Conservation (phyloP, 2,797 vertebrate genomes). For the Malurus leucopterus region DNA sequence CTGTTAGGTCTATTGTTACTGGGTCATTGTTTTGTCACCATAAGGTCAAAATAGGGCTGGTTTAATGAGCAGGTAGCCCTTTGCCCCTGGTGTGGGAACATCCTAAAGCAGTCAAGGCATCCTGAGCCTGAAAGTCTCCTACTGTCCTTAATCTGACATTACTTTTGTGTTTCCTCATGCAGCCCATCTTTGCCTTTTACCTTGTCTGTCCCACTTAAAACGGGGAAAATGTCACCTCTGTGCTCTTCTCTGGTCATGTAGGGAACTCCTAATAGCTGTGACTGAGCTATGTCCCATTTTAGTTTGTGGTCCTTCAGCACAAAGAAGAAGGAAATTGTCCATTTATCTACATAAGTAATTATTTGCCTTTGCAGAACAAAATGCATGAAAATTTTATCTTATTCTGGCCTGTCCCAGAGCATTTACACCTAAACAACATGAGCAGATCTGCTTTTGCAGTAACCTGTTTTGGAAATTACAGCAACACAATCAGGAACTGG, state of each 20-base stretch:
- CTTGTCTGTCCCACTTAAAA: background rate
- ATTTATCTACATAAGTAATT: background rate
- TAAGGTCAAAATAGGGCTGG: background rate
- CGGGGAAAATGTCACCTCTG: background rate
- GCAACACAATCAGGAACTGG: background rate
- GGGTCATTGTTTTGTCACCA: background rate
- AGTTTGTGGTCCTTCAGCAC: background rate
- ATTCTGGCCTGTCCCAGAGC: background rate
- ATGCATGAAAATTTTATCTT: background rate
- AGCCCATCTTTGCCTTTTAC: background rate
- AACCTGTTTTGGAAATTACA: background rate
- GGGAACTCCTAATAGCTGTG: background rate
- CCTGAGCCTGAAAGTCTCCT: background rate
- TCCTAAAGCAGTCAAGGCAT: background rate
- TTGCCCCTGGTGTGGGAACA: background rate
- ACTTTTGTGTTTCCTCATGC: background rate
- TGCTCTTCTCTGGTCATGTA: background rate
- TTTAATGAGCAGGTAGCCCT: background rate
- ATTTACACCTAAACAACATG: background rate
- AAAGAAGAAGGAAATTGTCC: background rate
- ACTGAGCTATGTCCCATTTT: background rate
- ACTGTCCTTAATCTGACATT: background rate
- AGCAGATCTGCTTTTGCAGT: background rate
- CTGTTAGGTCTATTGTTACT: background rate
- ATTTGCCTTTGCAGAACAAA: background rate